Conservation (phyloP, 2,888 invertebrate species). For the Cyclophora punctaria region DNA sequence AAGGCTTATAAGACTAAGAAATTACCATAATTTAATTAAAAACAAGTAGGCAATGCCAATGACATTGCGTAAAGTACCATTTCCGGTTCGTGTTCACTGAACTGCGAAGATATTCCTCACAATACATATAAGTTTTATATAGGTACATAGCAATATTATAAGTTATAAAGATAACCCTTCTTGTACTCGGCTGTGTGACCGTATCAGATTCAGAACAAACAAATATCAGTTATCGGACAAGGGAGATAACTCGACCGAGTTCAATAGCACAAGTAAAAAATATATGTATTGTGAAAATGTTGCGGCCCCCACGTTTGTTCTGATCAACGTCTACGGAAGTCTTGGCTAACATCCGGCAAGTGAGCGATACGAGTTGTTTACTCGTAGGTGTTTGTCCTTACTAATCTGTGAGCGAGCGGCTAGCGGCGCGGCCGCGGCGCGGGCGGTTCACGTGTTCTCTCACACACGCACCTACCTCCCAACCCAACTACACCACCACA, state of each 20-base stretch:
- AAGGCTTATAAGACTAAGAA: no score
- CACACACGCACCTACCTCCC: no score
- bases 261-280: slow-evolving; percentile 44
- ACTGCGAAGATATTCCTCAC: no score
- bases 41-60: no score
- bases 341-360: slow-evolving; percentile 48
- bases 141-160: no score
- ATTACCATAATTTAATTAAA: no score
- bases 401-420: slow-evolving; percentile 1
- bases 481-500: no score
- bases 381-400: slow-evolving; percentile 16
- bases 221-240: slow-evolving; percentile 52
- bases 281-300: slow-evolving; percentile 19
- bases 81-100: slow-evolving; percentile 23
- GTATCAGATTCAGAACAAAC: slow-evolving; percentile 45
- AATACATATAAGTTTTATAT: no score
- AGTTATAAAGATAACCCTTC: neutral
- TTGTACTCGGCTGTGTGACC: neutral
- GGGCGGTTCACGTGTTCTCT: no score
- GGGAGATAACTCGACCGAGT: slow-evolving; percentile 34
- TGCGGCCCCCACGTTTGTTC: slow-evolving; percentile 34
- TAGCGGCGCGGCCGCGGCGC: no score
- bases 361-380: slow-evolving; percentile 24
- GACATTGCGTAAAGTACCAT: no score
- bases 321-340: slow-evolving; percentile 53